Conservation (phyloP, 2,888 invertebrate genomes). For the Ypsolopha sequella region DNA sequence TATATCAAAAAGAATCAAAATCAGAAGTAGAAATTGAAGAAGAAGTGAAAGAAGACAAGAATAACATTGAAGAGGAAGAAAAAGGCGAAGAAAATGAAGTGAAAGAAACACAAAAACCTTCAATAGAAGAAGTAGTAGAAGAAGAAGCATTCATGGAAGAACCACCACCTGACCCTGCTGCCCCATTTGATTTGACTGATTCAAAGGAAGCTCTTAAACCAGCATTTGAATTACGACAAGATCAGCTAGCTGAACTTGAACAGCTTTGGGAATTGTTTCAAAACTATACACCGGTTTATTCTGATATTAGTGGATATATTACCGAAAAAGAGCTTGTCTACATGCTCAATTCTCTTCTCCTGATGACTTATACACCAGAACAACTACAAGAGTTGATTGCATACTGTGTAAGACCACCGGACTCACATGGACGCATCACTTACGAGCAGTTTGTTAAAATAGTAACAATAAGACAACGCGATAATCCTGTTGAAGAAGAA, state of each 20-base stretch:
- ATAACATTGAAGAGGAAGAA: conserved; percentile 15
- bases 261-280: conserved; percentile 51
- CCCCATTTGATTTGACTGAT: conserved; percentile 46
- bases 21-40: conserved; percentile 15
- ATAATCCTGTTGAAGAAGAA: conserved; percentile 46
- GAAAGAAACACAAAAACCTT: conserved; percentile 18
- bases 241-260: conserved; percentile 52
- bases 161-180: conserved; percentile 53
- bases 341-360: conserved; percentile 44
- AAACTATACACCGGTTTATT: conserved; percentile 52
- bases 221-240: conserved; percentile 42
- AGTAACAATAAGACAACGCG: conserved; percentile 46
- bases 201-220: conserved; percentile 45
- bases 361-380: conserved; percentile 51
- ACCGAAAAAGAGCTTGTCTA: conserved; percentile 53
- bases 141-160: conserved; percentile 38
- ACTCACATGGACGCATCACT: conserved; percentile 46
- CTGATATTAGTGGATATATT: conserved; percentile 43
- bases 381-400: conserved; percentile 46
- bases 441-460: conserved; percentile 54
- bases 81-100: conserved; percentile 19
- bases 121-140: conserved; percentile 21
- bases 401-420: conserved; percentile 45
- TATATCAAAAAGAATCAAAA: conserved; percentile 13
- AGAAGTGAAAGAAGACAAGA: conserved; percentile 21